Evolutionary conservation across 2,888 invertebrate species (phyloP).

Genomic region (Neoascia interrupta): DNA sequence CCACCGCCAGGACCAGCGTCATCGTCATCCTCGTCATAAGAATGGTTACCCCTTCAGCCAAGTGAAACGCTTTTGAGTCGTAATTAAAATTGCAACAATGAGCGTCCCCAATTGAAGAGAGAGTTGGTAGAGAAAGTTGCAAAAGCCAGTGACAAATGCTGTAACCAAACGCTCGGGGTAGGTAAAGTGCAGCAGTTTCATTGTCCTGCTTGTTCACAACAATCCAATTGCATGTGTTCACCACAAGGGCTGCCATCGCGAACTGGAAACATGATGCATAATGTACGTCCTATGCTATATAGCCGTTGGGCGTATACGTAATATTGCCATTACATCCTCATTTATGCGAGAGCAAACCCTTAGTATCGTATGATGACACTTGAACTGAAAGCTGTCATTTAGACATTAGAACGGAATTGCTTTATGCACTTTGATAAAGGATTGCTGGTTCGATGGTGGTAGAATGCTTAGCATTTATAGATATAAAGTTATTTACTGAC

Average conservation of each 20-base stretch:
- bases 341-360: slow-evolving; percentile 55
- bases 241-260: slow-evolving; percentile 15
- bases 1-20: not conserved
- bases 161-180: slow-evolving; percentile 51
- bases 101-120: slow-evolving; percentile 26
- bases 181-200: slow-evolving; percentile 38
- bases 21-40: slow-evolving; percentile 16
- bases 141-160: slow-evolving; percentile 53
- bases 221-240: slow-evolving; percentile 53
- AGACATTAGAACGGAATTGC: too few relatives aligned
- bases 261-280: slow-evolving; percentile 49
- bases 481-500: too few relatives aligned
- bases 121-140: not conserved
- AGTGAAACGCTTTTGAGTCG: slow-evolving; percentile 59
- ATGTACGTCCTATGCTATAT: too few relatives aligned
- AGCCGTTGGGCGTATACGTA: slow-evolving; percentile 46
- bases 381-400: too few relatives aligned
- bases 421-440: too few relatives aligned
- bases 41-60: slow-evolving; percentile 27
- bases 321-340: slow-evolving; percentile 53
- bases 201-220: slow-evolving; percentile 47
- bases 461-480: too few relatives aligned
- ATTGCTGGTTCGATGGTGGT: too few relatives aligned
- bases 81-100: slow-evolving; percentile 65
- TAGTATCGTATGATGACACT: slow-evolving; percentile 59